A percentile compares a stretch with the other conserved stretches of the same genome.
Evolutionary conservation across 2,113 vertebrate species (phyloP).

Genomic region (Pedionomus torquatus): DNA sequence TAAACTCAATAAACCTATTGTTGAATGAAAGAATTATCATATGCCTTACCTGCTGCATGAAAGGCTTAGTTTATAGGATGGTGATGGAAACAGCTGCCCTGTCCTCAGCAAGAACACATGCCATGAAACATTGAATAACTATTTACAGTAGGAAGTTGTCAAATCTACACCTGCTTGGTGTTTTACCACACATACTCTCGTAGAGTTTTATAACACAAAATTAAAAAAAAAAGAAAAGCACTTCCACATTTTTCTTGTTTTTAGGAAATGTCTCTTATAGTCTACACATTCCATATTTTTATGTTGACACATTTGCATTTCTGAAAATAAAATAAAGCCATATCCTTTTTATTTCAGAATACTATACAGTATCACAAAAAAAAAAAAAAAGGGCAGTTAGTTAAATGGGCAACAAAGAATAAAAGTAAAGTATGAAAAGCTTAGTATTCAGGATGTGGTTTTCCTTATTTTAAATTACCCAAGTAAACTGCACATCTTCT

Average conservation of each 20-base stretch:
- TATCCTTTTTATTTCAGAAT: not conserved
- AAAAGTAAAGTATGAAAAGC: not conserved
- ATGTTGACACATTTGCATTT: not conserved
- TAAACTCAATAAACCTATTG: not conserved
- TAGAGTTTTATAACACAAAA: not conserved
- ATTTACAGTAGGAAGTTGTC: not conserved
- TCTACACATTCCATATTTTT: not conserved
- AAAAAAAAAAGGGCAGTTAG: not conserved
- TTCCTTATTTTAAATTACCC: not conserved
- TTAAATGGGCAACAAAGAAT: not conserved
- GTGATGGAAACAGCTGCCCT: not conserved
- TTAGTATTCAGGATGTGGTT: not conserved
- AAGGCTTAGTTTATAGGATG: not conserved
- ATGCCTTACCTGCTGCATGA: not conserved
- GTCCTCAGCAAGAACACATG: not conserved
- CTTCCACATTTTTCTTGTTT: not conserved
- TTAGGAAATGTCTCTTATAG: not conserved
- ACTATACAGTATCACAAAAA: not conserved
- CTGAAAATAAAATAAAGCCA: not conserved
- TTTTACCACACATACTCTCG: not conserved
- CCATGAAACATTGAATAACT: not conserved
- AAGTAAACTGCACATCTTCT: not conserved
- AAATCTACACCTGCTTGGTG: not conserved
- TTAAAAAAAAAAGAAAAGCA: too few species aligned
- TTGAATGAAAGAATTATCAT: not conserved